phyloP scores from a whole-genome alignment of 2,797 vertebrate species.

The Ciconia nigra region DNA sequence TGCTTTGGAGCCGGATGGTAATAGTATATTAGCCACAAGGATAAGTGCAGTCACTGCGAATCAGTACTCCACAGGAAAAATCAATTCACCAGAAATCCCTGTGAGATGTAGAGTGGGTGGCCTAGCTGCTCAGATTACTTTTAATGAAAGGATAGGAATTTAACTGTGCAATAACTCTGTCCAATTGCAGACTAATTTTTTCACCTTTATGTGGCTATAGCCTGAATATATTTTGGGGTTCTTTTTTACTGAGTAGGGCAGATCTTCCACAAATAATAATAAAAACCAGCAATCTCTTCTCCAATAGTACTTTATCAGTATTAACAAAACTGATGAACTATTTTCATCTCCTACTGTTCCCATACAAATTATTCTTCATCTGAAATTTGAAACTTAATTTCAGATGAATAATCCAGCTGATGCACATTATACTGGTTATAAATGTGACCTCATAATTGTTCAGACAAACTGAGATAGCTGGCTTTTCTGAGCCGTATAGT shows the following conservation, averaged over 20 bases:
- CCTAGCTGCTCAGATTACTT: background rate
- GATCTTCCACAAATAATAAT: background rate
- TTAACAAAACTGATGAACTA: background rate
- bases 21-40: background rate
- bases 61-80: background rate
- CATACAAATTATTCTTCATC: background rate
- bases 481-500: background rate
- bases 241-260: background rate
- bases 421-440: background rate
- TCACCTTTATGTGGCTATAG: background rate
- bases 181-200: background rate
- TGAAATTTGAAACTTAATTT: background rate
- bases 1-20: constrained; percentile 1
- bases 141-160: background rate
- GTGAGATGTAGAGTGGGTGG: background rate
- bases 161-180: background rate
- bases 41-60: background rate
- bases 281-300: background rate
- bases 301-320: background rate
- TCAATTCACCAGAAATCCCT: background rate
- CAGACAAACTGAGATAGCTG: background rate
- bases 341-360: background rate
- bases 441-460: background rate
- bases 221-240: background rate
- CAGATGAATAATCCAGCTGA: background rate